A percentile compares a stretch with the other conserved stretches of the same genome.
phyloP scores from a whole-genome alignment of 2,113 vertebrate species.

The Caloenas nicobarica region DNA sequence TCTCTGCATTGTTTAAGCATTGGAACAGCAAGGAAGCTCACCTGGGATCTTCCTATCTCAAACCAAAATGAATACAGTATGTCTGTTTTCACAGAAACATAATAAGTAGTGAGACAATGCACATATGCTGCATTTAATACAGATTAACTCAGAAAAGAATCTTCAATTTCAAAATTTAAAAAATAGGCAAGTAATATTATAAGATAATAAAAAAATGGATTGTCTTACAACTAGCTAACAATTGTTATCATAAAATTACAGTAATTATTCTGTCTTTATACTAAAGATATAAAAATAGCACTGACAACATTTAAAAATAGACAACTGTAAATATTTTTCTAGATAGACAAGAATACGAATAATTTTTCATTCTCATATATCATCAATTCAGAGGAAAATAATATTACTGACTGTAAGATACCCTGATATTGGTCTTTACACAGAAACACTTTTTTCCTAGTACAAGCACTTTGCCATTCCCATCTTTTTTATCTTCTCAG shows the following conservation, averaged over 20 bases:
- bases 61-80: constrained; percentile 24
- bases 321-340: not conserved
- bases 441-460: not conserved
- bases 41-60: constrained; percentile 33
- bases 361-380: not conserved
- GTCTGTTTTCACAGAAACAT: not conserved
- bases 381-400: not conserved
- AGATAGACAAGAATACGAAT: not conserved
- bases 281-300: not conserved
- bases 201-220: not conserved
- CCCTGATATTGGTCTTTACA: not conserved
- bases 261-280: not conserved
- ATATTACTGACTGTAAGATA: not conserved
- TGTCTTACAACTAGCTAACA: not conserved
- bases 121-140: not conserved
- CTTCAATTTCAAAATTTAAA: not conserved
- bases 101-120: not conserved
- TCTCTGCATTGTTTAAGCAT: constrained; percentile 39
- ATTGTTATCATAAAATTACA: not conserved
- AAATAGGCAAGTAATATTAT: not conserved
- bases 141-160: not conserved
- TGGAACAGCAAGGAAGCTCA: constrained; percentile 29
- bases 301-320: not conserved
- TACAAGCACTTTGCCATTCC: not conserved
- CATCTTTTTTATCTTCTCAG: not conserved